Conservation (phyloP, 2,888 invertebrate species). For the Microctonus aethiopoides region DNA sequence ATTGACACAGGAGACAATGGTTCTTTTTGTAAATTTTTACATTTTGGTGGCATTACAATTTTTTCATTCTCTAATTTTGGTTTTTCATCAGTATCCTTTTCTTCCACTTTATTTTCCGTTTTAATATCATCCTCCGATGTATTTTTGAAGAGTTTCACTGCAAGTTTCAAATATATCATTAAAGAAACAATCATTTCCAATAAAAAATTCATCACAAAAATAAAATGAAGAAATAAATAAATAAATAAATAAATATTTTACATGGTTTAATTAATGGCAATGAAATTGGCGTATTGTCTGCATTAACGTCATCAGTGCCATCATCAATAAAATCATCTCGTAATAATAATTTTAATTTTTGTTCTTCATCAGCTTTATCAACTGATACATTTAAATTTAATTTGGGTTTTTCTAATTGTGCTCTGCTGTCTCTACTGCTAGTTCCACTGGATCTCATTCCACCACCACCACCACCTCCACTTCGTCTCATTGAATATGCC, state of each 20-base stretch:
- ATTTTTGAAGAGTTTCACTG: slow-evolving; percentile 49
- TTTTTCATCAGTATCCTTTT: slow-evolving; percentile 50
- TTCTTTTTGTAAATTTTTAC: slow-evolving; percentile 41
- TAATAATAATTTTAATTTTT: slow-evolving; percentile 58
- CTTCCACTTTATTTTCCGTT: slow-evolving; percentile 3
- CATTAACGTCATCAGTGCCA: slow-evolving; percentile 45
- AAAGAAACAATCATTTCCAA: slow-evolving; percentile 2
- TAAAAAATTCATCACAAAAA: background rate
- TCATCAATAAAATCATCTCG: slow-evolving; percentile 65
- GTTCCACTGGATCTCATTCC: slow-evolving; percentile 32
- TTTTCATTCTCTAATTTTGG: slow-evolving; percentile 56
- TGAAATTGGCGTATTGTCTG: slow-evolving; percentile 54
- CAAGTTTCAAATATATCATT: slow-evolving; percentile 7
- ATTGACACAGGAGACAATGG: slow-evolving; percentile 12
- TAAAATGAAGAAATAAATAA: background rate
- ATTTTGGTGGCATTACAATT: slow-evolving; percentile 42
- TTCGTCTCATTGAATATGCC: slow-evolving; percentile 41
- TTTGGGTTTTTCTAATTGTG: slow-evolving; percentile 54
- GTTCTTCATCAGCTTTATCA: slow-evolving; percentile 61
- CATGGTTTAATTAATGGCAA: slow-evolving; percentile 58
- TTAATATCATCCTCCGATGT: slow-evolving; percentile 38
- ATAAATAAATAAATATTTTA: slow-evolving; percentile 17
- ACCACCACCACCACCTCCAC: no score
- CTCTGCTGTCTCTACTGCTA: slow-evolving; percentile 38
- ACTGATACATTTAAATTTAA: slow-evolving; percentile 54